phyloP scores from a whole-genome alignment of 2,888 invertebrate genomes.

The Kryphioiulus occultus region DNA sequence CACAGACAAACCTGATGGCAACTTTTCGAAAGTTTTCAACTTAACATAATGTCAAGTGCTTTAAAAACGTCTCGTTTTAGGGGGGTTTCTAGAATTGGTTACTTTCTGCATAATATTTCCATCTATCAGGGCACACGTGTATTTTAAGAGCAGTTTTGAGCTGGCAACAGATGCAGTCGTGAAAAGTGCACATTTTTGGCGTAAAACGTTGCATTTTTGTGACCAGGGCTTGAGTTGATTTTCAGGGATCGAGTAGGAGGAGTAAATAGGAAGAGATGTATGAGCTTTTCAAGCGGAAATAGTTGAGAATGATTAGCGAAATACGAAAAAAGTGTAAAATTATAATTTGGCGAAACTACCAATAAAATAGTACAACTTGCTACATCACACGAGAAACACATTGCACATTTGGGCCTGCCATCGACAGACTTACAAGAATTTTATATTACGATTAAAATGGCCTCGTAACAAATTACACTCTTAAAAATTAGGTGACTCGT shows the following conservation, averaged over 20 bases:
- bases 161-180: background rate
- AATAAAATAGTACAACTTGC: conserved; percentile 31
- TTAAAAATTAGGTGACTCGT: background rate
- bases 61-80: background rate
- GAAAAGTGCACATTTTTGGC: background rate
- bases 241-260: background rate
- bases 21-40: background rate
- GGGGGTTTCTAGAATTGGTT: background rate
- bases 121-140: background rate
- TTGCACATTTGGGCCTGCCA: conserved; percentile 27
- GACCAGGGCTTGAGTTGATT: conserved; percentile 13
- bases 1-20: conserved; percentile 21
- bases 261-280: conserved; percentile 35
- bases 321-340: background rate
- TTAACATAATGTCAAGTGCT: background rate
- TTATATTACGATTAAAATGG: conserved; percentile 2
- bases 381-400: conserved; percentile 18
- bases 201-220: conserved; percentile 32
- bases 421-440: background rate
- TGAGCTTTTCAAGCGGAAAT: conserved; percentile 27
- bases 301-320: conserved; percentile 10
- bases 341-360: background rate
- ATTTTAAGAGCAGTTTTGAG: conserved; percentile 8
- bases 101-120: background rate
- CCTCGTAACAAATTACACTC: conserved; percentile 32